Conservation (phyloP, 2,888 invertebrate species). For the Drosophila helvetica region DNA sequence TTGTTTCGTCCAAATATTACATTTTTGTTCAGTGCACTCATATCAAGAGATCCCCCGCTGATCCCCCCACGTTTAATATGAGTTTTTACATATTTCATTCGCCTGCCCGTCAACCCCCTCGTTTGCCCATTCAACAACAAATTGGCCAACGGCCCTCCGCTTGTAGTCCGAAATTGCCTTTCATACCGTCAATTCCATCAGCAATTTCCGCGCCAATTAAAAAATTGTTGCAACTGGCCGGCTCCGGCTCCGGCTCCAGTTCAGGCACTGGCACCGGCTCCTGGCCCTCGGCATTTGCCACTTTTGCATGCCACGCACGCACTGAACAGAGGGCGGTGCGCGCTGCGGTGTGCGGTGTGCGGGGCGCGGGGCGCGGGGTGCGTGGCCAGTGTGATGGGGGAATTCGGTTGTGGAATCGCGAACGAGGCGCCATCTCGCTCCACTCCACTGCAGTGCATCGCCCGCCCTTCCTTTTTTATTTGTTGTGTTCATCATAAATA, state of each 20-base stretch:
- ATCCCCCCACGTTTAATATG: not conserved
- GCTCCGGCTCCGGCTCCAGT: slow-evolving; percentile 23
- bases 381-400: not conserved
- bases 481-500: slow-evolving; percentile 70
- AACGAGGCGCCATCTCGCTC: slow-evolving; percentile 9
- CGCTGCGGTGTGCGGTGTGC: slow-evolving; percentile 6
- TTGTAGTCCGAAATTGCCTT: slow-evolving; percentile 51
- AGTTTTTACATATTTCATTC: not conserved
- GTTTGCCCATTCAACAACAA: slow-evolving; percentile 28
- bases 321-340: slow-evolving; percentile 10
- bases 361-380: not conserved
- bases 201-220: slow-evolving; percentile 76
- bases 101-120: not conserved
- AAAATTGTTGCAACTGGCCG: slow-evolving; percentile 57
- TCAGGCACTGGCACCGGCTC: slow-evolving; percentile 23
- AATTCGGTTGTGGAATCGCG: slow-evolving; percentile 14
- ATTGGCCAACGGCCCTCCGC: slow-evolving; percentile 40
- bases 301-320: slow-evolving; percentile 67
- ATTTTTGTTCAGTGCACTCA: not conserved
- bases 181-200: slow-evolving; percentile 68
- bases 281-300: slow-evolving; percentile 43
- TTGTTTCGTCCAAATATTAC: not conserved
- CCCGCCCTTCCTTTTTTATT: not conserved
- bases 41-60: not conserved
- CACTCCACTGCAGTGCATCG: not conserved